Conservation (phyloP, 2,113 vertebrate species). For the Formicarius rufipectus region DNA sequence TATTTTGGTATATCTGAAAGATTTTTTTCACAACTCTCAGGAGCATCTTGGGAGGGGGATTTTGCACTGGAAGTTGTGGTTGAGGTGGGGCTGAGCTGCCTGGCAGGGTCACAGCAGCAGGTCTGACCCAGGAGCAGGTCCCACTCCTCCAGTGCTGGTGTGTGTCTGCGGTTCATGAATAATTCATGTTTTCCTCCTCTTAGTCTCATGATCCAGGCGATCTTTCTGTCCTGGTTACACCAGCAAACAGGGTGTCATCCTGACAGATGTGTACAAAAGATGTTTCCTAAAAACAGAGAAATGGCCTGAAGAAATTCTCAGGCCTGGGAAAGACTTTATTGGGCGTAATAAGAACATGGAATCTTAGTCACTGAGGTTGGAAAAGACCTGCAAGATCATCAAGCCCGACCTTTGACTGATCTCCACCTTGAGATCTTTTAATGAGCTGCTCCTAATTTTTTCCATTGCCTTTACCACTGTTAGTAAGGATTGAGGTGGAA, state of each 20-base stretch:
- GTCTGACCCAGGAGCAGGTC: background rate
- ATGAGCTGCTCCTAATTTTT: background rate
- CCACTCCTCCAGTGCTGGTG: too few relatives aligned
- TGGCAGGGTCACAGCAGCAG: background rate
- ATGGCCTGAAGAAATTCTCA: background rate
- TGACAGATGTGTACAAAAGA: background rate
- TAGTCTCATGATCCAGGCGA: accelerated
- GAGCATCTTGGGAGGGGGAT: background rate
- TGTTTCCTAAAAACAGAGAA: background rate
- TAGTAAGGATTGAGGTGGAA: background rate
- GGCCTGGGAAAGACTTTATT: background rate
- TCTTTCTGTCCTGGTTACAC: too few relatives aligned
- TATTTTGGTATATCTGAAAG: background rate
- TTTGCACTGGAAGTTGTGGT: background rate
- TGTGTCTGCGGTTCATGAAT: background rate
- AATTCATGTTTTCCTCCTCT: background rate
- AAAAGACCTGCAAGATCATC: too few relatives aligned
- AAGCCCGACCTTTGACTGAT: background rate
- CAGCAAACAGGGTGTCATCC: background rate
- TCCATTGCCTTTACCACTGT: background rate
- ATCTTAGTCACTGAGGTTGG: background rate
- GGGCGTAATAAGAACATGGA: accelerated
- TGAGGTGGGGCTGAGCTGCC: accelerated
- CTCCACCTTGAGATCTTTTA: background rate
- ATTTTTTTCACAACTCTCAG: accelerated